Conservation (phyloP, 1,140 invertebrate species). For the Drosophila varians region DNA sequence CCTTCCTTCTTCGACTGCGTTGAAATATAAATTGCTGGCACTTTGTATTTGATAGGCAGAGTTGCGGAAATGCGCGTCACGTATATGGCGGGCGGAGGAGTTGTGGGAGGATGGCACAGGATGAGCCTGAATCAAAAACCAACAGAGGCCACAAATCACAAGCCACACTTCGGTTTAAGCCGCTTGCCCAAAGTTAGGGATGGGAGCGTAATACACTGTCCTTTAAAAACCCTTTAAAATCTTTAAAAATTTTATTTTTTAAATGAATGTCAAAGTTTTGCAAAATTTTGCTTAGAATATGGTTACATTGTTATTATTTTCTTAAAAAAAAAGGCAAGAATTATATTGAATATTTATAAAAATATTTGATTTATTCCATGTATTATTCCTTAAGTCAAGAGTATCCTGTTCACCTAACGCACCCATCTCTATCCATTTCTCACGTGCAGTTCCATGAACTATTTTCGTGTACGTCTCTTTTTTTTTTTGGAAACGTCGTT, state of each 20-base stretch:
- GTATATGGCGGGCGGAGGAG: slow-evolving; percentile 37
- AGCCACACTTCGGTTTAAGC: slow-evolving; percentile 7
- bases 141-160: slow-evolving; percentile 72
- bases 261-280: too few relatives aligned
- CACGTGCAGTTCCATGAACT: slow-evolving; percentile 47
- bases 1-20: slow-evolving; percentile 28
- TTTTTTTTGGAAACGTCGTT: background rate
- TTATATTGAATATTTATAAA: too few relatives aligned
- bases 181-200: background rate
- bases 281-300: too few relatives aligned
- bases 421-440: slow-evolving; percentile 25
- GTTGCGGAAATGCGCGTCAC: slow-evolving; percentile 74
- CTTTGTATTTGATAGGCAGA: slow-evolving; percentile 75
- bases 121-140: slow-evolving; percentile 49
- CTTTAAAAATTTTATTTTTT: too few relatives aligned
- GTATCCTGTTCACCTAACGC: slow-evolving; percentile 9
- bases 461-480: slow-evolving; percentile 36
- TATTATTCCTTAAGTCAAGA: background rate
- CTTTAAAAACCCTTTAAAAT: too few relatives aligned
- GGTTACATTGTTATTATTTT: too few relatives aligned
- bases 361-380: too few relatives aligned
- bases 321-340: too few relatives aligned
- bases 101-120: background rate
- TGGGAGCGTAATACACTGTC: slow-evolving; percentile 17
- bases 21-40: slow-evolving; percentile 77